Conservation (phyloP, 2,888 invertebrate genomes). For the Pseudolycoriella hygida region DNA sequence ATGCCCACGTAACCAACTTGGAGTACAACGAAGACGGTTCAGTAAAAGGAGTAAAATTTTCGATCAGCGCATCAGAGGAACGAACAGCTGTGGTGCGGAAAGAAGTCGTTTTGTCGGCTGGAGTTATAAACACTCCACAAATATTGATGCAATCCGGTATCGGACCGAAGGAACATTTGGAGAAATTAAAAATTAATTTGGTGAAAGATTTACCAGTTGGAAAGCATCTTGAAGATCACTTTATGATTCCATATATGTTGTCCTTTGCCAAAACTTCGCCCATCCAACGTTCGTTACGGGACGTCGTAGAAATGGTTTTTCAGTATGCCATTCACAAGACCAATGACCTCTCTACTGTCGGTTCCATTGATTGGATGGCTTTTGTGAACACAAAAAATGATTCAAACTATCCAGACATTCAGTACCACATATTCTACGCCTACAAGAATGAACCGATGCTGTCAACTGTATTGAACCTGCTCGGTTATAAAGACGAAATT, state of each 20-base stretch:
- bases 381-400: background rate
- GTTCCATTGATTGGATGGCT: slow-evolving; percentile 25
- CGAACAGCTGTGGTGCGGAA: slow-evolving; percentile 31
- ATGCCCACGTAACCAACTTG: slow-evolving; percentile 36
- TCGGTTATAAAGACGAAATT: slow-evolving; percentile 21
- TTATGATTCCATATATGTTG: background rate
- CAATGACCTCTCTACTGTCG: slow-evolving; percentile 30
- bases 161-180: slow-evolving; percentile 43
- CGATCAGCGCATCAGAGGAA: slow-evolving; percentile 35
- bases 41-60: slow-evolving; percentile 29
- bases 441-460: background rate
- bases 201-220: slow-evolving; percentile 48
- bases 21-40: slow-evolving; percentile 30
- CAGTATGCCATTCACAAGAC: slow-evolving; percentile 28
- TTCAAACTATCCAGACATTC: slow-evolving; percentile 31
- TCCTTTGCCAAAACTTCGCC: slow-evolving; percentile 14
- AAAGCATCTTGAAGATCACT: slow-evolving; percentile 64
- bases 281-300: slow-evolving; percentile 13
- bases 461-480: slow-evolving; percentile 12
- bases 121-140: slow-evolving; percentile 64
- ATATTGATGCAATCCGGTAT: slow-evolving; percentile 67
- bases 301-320: background rate
- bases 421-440: slow-evolving; percentile 13
- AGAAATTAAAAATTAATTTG: slow-evolving; percentile 36
- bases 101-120: slow-evolving; percentile 62